Base-by-base conservation (phyloP, 2,113 vertebrate species). In the Collichthys lucidus region DNA sequence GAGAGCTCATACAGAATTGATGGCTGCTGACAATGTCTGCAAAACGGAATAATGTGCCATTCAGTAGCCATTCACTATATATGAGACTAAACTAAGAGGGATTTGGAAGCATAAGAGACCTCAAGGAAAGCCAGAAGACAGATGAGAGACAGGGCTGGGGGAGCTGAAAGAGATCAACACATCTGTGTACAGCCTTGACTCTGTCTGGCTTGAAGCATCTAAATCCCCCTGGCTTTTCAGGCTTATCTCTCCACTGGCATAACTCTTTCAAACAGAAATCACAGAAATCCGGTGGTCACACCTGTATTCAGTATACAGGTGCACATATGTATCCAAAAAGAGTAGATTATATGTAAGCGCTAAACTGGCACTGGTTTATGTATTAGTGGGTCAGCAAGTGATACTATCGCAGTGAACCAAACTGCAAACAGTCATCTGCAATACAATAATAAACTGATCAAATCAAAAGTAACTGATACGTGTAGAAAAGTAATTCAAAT, bases 41-140 rank as follows among this genome's bases (percentile, higher is more conserved):
- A 89, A 90, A 92, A 91, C 0, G 74, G 62, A 90, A 92, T 93
- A 84, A 92, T 86, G 91, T 84, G 65, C 82, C 88, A 81, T 89
- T 90, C 87, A 89, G 89, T 84, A 74, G 82, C 88, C 87, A 86
- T 89, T 90, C 80, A 91, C 84, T 85, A 83, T 88, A 90, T 85
- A 87, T 90, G 87, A 91, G 88, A 68, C 76, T 86, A 89, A 91
- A 92, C 74, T 82, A 78, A 83, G 82, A 89, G 67, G 77, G 83
- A 91, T 88, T n/a, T 40, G 72, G 70, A 71, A 78, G 71, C 62
- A 67, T 64, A 52, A 46, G 77, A 83, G 71, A 83, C 84, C 71
- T 86, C 78, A 84, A 86, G 85, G 82, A 88, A 88, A 87, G 56
- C 60, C 68, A 66, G 56, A 65, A 91, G 85, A 91, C 63, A 70